Base-by-base conservation (phyloP, 2,888 invertebrate species). In the Auanema freiburgensis region DNA sequence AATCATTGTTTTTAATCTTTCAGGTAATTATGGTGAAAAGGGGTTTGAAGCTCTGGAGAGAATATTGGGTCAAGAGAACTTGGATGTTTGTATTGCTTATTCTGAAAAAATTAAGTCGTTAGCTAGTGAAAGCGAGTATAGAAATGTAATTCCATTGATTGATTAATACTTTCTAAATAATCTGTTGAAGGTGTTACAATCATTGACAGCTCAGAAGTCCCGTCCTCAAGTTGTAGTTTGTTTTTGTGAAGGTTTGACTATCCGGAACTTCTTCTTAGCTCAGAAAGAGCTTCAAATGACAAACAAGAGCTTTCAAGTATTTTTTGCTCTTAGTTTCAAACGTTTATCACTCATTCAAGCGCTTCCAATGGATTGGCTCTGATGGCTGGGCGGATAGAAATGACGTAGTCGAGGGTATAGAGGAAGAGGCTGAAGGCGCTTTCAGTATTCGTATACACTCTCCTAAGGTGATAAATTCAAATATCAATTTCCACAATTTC, bases 11-110 rank as follows among this genome's bases (percentile, higher is more conserved):
- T 33, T 33, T 33, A n/a, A 43, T 42, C 4, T 63, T 85, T 6
- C 85, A 90, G 90, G 90, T 77, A 90, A 90, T 85, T 91, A 91
- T 84, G 91, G 91, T 0, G 89, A 89, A 83, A 89, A 90, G 79
- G 90, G 89, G 54, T 91, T 91, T 84, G 88, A 89, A 40, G 89
- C 89, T 80, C 85, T 90, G 72, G 90, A 90, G 12, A 88, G 76
- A 40, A 51, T 73, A 2, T 63, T 80, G 18, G 69, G 74, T 6
- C 69, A 74, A 25, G 57, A 88, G 74, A 86, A 87, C 68, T 72
- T 70, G 10, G 65, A 66, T 4, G 75, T 91, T 54, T 91, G 91
- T 85, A 89, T 91, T 61, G 90, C 90, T 4, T 87, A 89, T 65
- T 88, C 89, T 71, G 89, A 89, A 79, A 88, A 88, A 3, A 88